Base-by-base conservation (phyloP, 37 sponge, comb jelly and placozoan species). In the Haliclona indistincta region DNA sequence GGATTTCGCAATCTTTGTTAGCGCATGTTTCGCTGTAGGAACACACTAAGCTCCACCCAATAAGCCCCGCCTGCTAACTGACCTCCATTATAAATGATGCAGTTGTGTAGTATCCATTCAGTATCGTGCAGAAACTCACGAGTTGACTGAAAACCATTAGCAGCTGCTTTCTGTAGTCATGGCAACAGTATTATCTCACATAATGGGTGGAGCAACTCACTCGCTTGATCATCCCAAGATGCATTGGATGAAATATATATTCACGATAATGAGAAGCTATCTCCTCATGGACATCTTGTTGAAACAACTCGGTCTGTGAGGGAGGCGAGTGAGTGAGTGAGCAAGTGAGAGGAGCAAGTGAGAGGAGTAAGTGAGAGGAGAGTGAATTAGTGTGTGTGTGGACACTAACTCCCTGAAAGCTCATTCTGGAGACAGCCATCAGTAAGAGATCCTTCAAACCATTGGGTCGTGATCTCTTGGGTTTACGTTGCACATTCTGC, bases 81-180 rank as follows among this genome's bases (percentile, higher is more conserved):
- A 96, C 96, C 90, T 86, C 98, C 98, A 80, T 97, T 97, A 64
- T 91, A 97, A 56, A 97, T 97, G 60, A 94, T 94, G 41, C 98
- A 97, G 76, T 97, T 97, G 82, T 97, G 98, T 0, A 91, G 87
- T n/a, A 97, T 91, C 98, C 98, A 97, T 52, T 94, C 88, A 4
- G 89, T 83, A 56, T 97, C 92, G 28, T 91, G 84, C 4, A 87
- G 83, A 67, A 97, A 91, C 65, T 97, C 81, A 8, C 79, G 67
- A 3, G 98, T 94, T 33, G 89, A 76, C 23, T 62, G 44, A 68
- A 86, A 97, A 29, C 41, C 40, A 3, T 71, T 70, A 47, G 56
- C 66, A 5, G 29, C 63, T 23, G 86, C 89, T 76, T 85, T 88
- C 94, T 93, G 74, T 43, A 54, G 3, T 15, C 38, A 4, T 25